Evolutionary conservation across 2,888 invertebrate species (phyloP).

Genomic region (Drosophila anceps): DNA sequence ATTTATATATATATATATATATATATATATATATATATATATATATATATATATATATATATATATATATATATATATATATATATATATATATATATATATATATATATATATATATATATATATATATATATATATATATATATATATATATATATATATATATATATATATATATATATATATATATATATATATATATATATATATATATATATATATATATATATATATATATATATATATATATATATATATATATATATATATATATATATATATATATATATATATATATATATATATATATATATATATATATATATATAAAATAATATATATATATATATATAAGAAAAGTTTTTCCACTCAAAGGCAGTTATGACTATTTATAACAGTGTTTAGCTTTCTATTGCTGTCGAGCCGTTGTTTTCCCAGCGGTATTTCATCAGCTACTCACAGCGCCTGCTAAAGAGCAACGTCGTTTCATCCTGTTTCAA

Average conservation of each 20-base stretch:
- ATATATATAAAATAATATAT: neutral
- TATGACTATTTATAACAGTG: neutral
- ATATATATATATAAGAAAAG: neutral
- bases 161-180: neutral
- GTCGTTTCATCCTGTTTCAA: conserved; percentile 45
- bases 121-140: neutral
- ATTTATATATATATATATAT: neutral
- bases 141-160: neutral
- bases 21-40: neutral
- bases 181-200: neutral
- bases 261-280: neutral
- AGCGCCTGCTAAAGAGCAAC: conserved; percentile 29
- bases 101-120: neutral
- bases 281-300: neutral
- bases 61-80: neutral
- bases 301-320: neutral
- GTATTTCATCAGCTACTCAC: conserved; percentile 40
- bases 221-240: neutral
- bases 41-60: neutral
- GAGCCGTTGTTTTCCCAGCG: conserved; percentile 44
- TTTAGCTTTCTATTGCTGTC: conserved; percentile 15
- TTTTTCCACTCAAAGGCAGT: neutral
- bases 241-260: neutral
- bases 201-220: neutral
- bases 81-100: neutral